Percentiles rank a stretch among this genome's conserved stretches.
Conservation (phyloP, 1,140 invertebrate genomes). For the Bombyx mori region DNA sequence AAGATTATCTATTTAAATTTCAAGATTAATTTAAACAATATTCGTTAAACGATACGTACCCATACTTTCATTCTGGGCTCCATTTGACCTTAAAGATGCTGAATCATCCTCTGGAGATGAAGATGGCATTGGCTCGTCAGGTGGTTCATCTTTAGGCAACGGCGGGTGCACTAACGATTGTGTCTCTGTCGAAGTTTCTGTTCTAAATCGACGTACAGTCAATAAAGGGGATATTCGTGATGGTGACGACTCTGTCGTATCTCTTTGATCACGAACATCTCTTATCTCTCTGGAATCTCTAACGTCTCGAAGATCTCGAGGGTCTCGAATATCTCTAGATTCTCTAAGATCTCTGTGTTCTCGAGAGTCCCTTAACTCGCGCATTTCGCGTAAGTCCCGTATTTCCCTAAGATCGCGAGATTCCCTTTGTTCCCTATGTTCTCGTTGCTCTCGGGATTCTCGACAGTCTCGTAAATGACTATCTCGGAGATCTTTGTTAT, state of each 20-base stretch:
- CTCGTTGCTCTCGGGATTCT: conserved; percentile 38
- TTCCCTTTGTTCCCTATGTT: conserved; percentile 34
- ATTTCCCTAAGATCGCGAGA: conserved; percentile 34
- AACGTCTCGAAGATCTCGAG: conserved; percentile 35
- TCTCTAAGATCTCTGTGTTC: conserved; percentile 36
- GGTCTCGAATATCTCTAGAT: conserved; percentile 33
- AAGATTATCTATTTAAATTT: too few species aligned
- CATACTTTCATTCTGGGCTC: conserved; percentile 64
- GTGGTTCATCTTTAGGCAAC: conserved; percentile 67
- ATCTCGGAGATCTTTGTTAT: conserved; percentile 41
- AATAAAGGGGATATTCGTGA: conserved; percentile 64
- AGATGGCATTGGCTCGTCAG: conserved; percentile 63
- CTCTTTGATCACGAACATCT: conserved; percentile 40
- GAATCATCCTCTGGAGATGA: conserved; percentile 67
- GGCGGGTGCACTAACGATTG: conserved; percentile 56
- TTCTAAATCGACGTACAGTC: conserved; percentile 59
- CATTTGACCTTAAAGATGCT: conserved; percentile 66
- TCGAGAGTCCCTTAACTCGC: conserved; percentile 30
- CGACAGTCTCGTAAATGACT: conserved; percentile 38
- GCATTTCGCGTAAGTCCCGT: conserved; percentile 40
- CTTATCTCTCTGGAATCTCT: conserved; percentile 44
- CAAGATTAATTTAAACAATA: too few species aligned
- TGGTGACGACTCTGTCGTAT: conserved; percentile 58
- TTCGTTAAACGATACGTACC: conserved; percentile 33
- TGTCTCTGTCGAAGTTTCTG: conserved; percentile 47